Evolutionary conservation across 2,888 invertebrate species (phyloP), one percentile per base, ranked within the genome.

Genomic region (Sepiola atlantica): DNA sequence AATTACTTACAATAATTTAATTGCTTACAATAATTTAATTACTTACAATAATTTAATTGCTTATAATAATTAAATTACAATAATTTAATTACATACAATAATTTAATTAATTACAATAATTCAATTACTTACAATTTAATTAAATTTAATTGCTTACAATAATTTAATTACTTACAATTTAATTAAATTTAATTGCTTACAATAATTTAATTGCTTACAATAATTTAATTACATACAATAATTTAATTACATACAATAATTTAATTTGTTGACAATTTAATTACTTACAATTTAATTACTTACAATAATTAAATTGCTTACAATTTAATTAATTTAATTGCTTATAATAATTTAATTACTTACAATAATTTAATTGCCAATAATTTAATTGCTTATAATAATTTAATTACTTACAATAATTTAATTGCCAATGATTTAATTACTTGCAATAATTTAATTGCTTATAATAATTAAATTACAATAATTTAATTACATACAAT

Each of bases 41-140:
- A 98, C 98, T 98, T 97, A 99, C 99, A 98, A 90, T 45, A 45
- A n/a, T n/a, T n/a, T n/a, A n/a, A n/a, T n/a, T n/a, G n/a, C n/a
- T n/a, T n/a, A n/a, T n/a, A n/a, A n/a, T n/a, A n/a, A n/a, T n/a
- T 45, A 4, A n/a, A n/a, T n/a, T 45, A 45, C 45, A 45, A 45
- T 45, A 45, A 45, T 45, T 45, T 45, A 45, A 92, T 28, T 93
- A 98, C 98, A 98, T 97, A 99, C 99, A 98, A 90, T 45, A 45
- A n/a, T n/a, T n/a, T n/a, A n/a, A n/a, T n/a, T 45, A 4, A n/a
- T n/a, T 45, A 45, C 45, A 45, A 45, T 45, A 45, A 45, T 45
- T 45, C 8, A 45, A 92, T 28, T 93, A 98, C 98, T 98, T 97
- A 99, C 99, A 98, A 90, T 45, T 4, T 45, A 4, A n/a, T n/a